These are phyloP conservation scores for Solenodon paradoxus DNA, from an alignment of 2,113 vertebrate genomes.

Conservation along the genomic window DNA sequence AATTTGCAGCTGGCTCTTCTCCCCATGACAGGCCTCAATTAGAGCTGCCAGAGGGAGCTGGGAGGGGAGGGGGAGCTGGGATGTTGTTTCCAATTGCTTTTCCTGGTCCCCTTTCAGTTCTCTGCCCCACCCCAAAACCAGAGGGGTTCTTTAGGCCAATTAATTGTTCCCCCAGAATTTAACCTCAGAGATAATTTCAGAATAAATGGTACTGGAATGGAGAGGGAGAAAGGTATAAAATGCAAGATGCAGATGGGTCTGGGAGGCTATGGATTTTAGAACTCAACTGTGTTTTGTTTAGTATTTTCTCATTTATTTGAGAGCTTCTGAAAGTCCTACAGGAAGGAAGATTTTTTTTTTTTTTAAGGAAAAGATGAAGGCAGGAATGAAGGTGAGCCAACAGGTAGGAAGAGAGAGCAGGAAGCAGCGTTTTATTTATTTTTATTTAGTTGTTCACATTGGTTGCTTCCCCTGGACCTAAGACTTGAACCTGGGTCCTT, in stretches of 20 bases:
- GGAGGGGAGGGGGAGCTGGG: background rate
- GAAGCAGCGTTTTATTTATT: too few species aligned
- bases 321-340: background rate
- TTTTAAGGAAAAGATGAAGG: too few species aligned
- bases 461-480: too few species aligned
- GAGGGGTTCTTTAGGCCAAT: background rate
- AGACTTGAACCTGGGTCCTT: too few species aligned
- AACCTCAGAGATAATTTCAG: background rate
- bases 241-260: background rate
- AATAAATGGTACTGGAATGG: background rate
- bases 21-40: conserved; percentile 68
- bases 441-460: too few species aligned
- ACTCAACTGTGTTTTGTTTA: background rate
- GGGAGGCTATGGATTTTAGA: background rate
- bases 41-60: conserved; percentile 50
- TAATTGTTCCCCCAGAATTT: background rate
- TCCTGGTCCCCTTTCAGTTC: background rate
- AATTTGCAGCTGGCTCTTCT: conserved; percentile 60
- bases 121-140: background rate
- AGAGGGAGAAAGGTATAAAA: background rate
- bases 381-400: too few species aligned
- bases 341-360: background rate
- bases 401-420: too few species aligned
- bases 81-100: background rate
- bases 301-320: background rate